These are phyloP conservation scores for Tachycineta bicolor DNA, from an alignment of 2,113 vertebrate genomes.

Conservation along the genomic window DNA sequence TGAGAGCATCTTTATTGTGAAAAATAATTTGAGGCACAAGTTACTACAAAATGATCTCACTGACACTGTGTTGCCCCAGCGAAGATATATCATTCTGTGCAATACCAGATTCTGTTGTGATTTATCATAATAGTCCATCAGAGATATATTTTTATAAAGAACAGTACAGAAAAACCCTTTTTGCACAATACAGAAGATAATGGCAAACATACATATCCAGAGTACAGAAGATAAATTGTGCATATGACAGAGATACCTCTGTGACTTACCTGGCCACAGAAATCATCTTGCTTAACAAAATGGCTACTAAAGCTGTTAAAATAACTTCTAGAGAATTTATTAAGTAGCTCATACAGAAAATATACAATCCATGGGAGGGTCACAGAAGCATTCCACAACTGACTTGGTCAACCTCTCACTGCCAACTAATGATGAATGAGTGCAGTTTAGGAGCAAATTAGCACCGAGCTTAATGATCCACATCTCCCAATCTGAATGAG, in stretches of 20 bases:
- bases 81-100: not conserved
- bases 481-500: not conserved
- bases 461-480: constrained; percentile 9
- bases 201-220: not conserved
- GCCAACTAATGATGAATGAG: constrained; percentile 17
- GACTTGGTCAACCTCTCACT: constrained; percentile 9
- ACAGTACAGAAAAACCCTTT: not conserved
- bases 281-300: not conserved
- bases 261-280: not conserved
- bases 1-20: not conserved
- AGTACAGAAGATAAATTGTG: not conserved
- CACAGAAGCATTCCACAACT: not conserved
- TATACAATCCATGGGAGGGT: not conserved
- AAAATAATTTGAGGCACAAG: not conserved
- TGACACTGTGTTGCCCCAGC: not conserved
- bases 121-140: not conserved
- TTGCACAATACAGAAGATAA: not conserved
- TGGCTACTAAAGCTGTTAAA: not conserved
- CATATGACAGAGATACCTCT: not conserved
- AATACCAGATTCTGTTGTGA: not conserved
- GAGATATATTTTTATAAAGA: not conserved
- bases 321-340: not conserved
- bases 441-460: constrained; percentile 30
- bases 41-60: not conserved
- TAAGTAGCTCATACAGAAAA: not conserved